A percentile compares a stretch with the other conserved stretches of the same genome.
Evolutionary conservation across 2,888 invertebrate species (phyloP).

Genomic region (Andrena marginata): DNA sequence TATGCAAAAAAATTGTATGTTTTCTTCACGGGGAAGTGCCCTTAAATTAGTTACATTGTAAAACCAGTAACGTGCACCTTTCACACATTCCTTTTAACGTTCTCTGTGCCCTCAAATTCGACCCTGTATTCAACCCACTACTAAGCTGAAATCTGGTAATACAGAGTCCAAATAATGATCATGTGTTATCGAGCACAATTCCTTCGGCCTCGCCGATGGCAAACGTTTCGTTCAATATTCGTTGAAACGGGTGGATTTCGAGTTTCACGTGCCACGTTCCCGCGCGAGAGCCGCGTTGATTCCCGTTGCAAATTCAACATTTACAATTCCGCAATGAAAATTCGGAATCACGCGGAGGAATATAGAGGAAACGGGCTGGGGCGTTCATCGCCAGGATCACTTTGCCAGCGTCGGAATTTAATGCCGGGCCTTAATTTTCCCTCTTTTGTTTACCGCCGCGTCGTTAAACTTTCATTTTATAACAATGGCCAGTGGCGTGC

Average conservation of each 20-base stretch:
- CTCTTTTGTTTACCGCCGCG: constrained; percentile 43
- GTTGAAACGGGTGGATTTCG: background rate
- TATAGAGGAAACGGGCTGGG: background rate
- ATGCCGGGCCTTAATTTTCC: constrained; percentile 53
- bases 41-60: too few species aligned
- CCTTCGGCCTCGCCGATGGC: too few species aligned
- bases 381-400: constrained; percentile 43
- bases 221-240: background rate
- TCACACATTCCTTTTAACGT: too few species aligned
- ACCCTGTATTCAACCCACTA: background rate
- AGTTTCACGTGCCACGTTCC: background rate
- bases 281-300: background rate
- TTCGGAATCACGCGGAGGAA: constrained; percentile 1
- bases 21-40: too few species aligned
- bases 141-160: too few species aligned
- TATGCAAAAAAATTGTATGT: too few species aligned
- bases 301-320: constrained; percentile 19
- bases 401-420: constrained; percentile 45
- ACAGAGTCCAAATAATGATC: too few species aligned
- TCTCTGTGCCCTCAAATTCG: too few species aligned
- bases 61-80: too few species aligned
- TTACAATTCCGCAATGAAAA: constrained; percentile 33
- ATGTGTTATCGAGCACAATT: too few species aligned
- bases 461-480: constrained; percentile 62
- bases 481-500: constrained; percentile 46